These are phyloP conservation scores for Coleophora flavipennella DNA, from an alignment of 2,888 invertebrate species.

Conservation along the genomic window DNA sequence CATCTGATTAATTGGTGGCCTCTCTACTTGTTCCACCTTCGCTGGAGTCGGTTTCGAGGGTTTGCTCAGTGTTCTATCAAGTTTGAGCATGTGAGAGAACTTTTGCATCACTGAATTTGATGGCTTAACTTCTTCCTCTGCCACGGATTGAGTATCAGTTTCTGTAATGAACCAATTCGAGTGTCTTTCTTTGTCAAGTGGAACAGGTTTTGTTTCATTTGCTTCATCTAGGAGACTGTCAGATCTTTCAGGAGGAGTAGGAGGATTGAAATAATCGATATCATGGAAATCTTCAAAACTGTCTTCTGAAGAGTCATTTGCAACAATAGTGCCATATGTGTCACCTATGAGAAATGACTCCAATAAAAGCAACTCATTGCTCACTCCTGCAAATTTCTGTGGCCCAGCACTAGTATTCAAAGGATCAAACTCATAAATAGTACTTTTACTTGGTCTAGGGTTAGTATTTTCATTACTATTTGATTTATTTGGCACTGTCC, in stretches of 20 bases:
- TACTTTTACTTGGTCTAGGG: conserved; percentile 63
- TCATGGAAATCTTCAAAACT: conserved; percentile 43
- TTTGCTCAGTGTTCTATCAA: conserved; percentile 60
- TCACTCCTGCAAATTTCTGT: conserved; percentile 53
- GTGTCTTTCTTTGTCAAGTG: conserved; percentile 43
- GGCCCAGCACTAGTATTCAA: conserved; percentile 36
- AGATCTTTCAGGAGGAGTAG: conserved; percentile 74
- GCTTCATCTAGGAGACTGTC: conserved; percentile 74
- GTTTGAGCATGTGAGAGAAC: conserved; percentile 59
- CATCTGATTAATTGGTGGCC: conserved; percentile 64
- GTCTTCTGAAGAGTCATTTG: conserved; percentile 51
- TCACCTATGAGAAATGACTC: conserved; percentile 80
- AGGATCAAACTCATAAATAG: conserved; percentile 84
- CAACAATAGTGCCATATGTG: conserved; percentile 75
- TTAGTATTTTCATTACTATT: conserved; percentile 15
- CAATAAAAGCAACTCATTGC: conserved; percentile 75
- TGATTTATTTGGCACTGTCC: conserved; percentile 37
- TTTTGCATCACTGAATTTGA: conserved; percentile 46
- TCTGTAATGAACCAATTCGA: conserved; percentile 55
- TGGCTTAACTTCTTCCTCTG: conserved; percentile 32
- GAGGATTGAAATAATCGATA: conserved; percentile 66
- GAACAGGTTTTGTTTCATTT: conserved; percentile 23
- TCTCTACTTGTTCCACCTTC: conserved; percentile 49
- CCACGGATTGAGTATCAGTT: conserved; percentile 18
- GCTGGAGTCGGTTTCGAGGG: conserved; percentile 27